These are phyloP conservation scores for Lottia gigantea DNA, from an alignment of 2,888 invertebrate genomes.

Conservation along the genomic window DNA sequence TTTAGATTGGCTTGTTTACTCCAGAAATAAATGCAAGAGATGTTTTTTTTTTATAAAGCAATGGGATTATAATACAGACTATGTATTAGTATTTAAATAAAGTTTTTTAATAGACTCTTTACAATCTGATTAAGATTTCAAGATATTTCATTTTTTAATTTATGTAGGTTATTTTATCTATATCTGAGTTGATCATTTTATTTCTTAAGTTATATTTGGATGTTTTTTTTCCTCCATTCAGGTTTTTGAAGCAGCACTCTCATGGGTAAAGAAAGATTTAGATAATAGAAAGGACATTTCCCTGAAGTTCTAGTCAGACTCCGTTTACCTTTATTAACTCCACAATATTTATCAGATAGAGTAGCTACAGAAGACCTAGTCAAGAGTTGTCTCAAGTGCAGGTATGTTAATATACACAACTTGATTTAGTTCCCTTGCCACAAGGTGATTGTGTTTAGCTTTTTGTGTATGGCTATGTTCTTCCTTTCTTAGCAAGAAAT, in stretches of 20 bases:
- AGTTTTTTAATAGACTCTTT: too few species aligned
- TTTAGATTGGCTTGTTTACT: too few species aligned
- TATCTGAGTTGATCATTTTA: too few species aligned
- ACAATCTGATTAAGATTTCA: too few species aligned
- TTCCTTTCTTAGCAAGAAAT: not conserved
- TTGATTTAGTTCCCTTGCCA: not conserved
- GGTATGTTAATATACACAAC: conserved; percentile 68
- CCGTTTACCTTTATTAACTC: conserved; percentile 82
- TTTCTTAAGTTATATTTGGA: too few species aligned
- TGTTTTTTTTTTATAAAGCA: too few species aligned
- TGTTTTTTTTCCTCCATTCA: conserved; percentile 40
- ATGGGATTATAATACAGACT: too few species aligned
- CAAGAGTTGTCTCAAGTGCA: conserved; percentile 81
- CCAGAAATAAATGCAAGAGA: too few species aligned
- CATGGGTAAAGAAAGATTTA: conserved; percentile 80
- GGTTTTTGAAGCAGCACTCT: conserved; percentile 86
- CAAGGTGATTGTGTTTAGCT: not conserved
- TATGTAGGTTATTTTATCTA: too few species aligned
- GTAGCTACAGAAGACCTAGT: conserved; percentile 84
- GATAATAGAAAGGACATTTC: conserved; percentile 74
- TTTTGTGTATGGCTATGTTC: not conserved
- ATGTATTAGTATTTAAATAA: too few species aligned
- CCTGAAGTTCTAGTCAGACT: conserved; percentile 81
- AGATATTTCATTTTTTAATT: too few species aligned
- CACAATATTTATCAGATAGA: conserved; percentile 83